Evolutionary conservation across 2,888 invertebrate species (phyloP).

Genomic region (Drosophila conformis): DNA sequence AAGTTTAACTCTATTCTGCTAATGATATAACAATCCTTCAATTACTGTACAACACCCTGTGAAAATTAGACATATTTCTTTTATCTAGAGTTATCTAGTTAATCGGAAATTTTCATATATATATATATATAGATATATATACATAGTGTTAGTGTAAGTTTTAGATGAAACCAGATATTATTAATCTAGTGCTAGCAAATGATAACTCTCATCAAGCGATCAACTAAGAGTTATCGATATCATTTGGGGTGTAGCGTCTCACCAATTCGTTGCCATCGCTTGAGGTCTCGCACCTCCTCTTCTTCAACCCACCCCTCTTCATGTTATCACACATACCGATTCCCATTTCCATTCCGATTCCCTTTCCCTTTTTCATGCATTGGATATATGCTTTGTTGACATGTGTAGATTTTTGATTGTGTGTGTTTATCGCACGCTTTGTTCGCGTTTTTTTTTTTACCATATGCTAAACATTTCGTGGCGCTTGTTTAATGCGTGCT

Average conservation of each 20-base stretch:
- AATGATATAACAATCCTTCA: neutral
- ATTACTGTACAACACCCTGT: neutral
- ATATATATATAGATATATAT: no score
- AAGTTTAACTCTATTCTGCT: no score
- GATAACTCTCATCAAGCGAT: neutral
- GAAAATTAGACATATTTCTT: neutral
- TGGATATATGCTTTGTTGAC: constrained; percentile 57
- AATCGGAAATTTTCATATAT: neutral
- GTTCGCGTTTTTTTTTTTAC: constrained; percentile 49
- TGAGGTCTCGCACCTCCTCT: neutral
- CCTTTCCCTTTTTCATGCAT: constrained; percentile 47
- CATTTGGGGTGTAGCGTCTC: constrained; percentile 9
- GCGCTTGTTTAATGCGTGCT: constrained; percentile 49
- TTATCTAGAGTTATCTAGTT: neutral
- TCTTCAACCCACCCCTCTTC: neutral
- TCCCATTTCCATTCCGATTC: constrained; percentile 9
- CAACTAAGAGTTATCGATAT: neutral
- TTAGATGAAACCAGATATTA: neutral
- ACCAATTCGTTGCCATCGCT: constrained; percentile 11
- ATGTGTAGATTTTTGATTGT: constrained; percentile 43
- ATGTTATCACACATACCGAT: neutral
- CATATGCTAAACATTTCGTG: constrained; percentile 69
- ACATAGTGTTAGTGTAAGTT: neutral
- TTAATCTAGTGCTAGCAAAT: neutral
- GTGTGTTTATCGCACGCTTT: constrained; percentile 61